These are phyloP conservation scores for Pelodytes ibericus DNA, from an alignment of 2,797 vertebrate genomes.

Conservation along the genomic window DNA sequence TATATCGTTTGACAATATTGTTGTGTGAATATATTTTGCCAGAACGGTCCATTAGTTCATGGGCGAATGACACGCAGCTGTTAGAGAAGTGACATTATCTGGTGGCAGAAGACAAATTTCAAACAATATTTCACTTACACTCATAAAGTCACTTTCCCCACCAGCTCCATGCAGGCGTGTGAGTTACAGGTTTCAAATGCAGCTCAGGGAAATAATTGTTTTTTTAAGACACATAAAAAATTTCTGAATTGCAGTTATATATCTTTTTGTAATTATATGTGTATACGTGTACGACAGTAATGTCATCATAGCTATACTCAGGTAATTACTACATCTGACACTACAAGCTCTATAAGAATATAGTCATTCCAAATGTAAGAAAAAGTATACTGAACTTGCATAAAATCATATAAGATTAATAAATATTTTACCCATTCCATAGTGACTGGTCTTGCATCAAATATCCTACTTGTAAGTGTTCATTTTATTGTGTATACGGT, in stretches of 20 bases:
- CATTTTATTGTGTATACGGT: no score
- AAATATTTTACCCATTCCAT: no score
- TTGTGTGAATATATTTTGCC: conserved; percentile 53
- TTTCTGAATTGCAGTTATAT: conserved; percentile 10
- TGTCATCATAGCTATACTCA: no score
- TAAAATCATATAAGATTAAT: no score
- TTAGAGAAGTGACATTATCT: conserved; percentile 72
- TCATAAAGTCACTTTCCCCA: conserved; percentile 52
- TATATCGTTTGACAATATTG: conserved; percentile 47
- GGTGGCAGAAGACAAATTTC: conserved; percentile 73
- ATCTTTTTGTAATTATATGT: no score
- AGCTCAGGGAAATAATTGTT: conserved; percentile 35
- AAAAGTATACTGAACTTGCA: no score
- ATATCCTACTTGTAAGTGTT: no score
- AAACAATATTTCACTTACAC: conserved; percentile 67
- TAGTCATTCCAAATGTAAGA: no score
- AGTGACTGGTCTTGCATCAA: no score
- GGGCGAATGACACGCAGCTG: conserved; percentile 71
- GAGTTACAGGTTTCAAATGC: conserved; percentile 35
- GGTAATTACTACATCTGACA: no score
- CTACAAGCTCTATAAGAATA: no score
- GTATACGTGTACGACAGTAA: no score
- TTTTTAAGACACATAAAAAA: conserved; percentile 33
- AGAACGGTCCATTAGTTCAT: conserved; percentile 68
- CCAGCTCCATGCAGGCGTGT: conserved; percentile 25